Evolutionary conservation across 2,797 vertebrate species (phyloP), one percentile per base, ranked within the genome.

Genomic region (Leptoclinus maculatus): DNA sequence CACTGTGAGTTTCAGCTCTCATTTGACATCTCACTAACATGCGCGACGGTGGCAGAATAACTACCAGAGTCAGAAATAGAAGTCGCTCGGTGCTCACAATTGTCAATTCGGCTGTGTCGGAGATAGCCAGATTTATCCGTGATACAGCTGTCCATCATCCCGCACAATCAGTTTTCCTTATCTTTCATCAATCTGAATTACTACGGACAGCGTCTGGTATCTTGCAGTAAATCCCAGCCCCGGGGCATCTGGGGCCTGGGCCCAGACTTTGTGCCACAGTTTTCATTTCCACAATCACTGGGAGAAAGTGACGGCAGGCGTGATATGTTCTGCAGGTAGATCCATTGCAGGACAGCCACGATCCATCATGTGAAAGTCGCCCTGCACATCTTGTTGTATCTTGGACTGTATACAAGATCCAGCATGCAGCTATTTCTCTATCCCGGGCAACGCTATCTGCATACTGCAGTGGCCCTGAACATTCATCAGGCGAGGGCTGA

Each of bases 101-200:
- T 93, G 90, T 78, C 89, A 91, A 89, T 93, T 86, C 62, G 67
- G 57, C 78, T 67, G 85, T 86, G 77, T 82, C 38, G 60, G 57
- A 89, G 90, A 93, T 84, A 85, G 87, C 78, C 71, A 88, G 94
- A 91, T 93, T 89, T 87, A 88, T 85, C 83, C 66, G 76, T 74
- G 85, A 92, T 87, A 89, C 91, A 91, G 90, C 91, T 92, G 91
- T 91, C 91, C 83, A 90, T 95, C 94, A 94, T 85, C 87, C 88
- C 76, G 73, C 73, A 87, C 87, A 87, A 93, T 93, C 92, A 83
- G 4, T 86, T 93, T 87, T 82, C 85, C 86, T 88, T 91, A 94
- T 94, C 90, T 86, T 78, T 90, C 87, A 94, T 94, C 89, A 91
- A 90, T 91, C 91, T 87, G 87, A 90, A 92, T 91, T 92, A 92